Base-by-base conservation (phyloP, 2,888 invertebrate genomes). In the Ochropleura leucogaster region DNA sequence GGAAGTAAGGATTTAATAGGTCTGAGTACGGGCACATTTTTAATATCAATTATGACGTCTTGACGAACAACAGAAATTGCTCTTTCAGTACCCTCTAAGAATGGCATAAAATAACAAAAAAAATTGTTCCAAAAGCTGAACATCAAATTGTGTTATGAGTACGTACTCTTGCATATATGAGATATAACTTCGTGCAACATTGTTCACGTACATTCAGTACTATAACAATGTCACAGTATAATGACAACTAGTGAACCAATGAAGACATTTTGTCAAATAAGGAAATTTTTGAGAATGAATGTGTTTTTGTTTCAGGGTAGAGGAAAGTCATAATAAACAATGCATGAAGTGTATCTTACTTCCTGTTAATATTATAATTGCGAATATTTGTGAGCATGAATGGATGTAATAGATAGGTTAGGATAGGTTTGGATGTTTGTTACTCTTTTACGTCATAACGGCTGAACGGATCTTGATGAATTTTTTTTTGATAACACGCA, bases 111-210 rank as follows among this genome's bases (percentile, higher is more conserved):
- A 69, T 10, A 57, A 49, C 65, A 74, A 74, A 72, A 77, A 51
- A 65, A 63, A 42, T 65, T 51, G 59, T 79, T 59, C 60, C 51
- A 68, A 46, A 57, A 72, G 57, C 69, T 77, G 72, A 77, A 81
- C 79, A 73, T 59, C 81, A 78, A n/a, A 78, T 82, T 84, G 76
- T 87, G 67, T 71, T 75, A 55, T 47, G 72, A 86, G 86, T 60
- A 72, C 77, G 86, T 60, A 72, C 77, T 20, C 74, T 72, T 20
- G 14, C 64, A 82, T 73, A 82, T 73, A 85, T 82, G 82, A 87
- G 75, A 82, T 77, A 70, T 75, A 87, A 79, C 71, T 71, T 72
- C 78, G 80, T 74, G 72, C 74, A 85, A 78, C 77, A 44, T 74
- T 30, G 30, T 30, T 30, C 30, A 30, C 30, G 30, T 74, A 77